Percentiles rank a stretch among this genome's conserved stretches.
These are phyloP conservation scores for Calephelis nemesis DNA, from an alignment of 1,140 invertebrate species.

Conservation along the genomic window DNA sequence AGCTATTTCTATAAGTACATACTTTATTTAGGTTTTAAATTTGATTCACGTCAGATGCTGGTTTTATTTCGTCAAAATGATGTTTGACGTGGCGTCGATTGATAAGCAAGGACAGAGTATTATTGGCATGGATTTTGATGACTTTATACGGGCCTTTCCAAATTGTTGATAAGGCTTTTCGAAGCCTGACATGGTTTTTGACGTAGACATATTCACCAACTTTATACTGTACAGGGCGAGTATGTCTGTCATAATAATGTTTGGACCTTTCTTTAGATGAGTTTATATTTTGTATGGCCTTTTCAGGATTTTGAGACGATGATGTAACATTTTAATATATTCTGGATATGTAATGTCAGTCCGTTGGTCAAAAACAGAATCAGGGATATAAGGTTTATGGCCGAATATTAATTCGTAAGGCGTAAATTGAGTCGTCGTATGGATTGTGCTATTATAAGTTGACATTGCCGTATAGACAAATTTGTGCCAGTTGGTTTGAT, in stretches of 20 bases:
- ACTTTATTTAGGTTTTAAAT: not conserved
- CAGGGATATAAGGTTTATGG: not conserved
- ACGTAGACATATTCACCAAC: too few relatives aligned
- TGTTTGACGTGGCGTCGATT: too few relatives aligned
- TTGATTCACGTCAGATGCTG: too few relatives aligned
- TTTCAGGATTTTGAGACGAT: not conserved
- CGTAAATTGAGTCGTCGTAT: conserved; percentile 10
- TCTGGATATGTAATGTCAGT: not conserved
- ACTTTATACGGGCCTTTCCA: too few relatives aligned
- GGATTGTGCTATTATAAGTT: not conserved
- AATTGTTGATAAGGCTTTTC: too few relatives aligned
- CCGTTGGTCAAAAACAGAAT: not conserved
- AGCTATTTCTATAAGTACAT: not conserved
- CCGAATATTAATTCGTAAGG: conserved; percentile 10
- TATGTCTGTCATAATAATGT: conserved; percentile 13
- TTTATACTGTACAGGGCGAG: too few relatives aligned
- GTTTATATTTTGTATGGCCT: not conserved
- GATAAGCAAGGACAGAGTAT: too few relatives aligned
- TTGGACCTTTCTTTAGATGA: conserved; percentile 17
- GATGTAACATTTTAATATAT: not conserved
- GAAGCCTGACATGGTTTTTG: too few relatives aligned
- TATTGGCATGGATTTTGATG: too few relatives aligned
- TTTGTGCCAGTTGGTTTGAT: too few relatives aligned
- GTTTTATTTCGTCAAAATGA: too few relatives aligned
- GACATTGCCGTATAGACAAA: too few relatives aligned